Base-by-base conservation (phyloP, 2,113 vertebrate genomes). In the Muntiacus reevesi region DNA sequence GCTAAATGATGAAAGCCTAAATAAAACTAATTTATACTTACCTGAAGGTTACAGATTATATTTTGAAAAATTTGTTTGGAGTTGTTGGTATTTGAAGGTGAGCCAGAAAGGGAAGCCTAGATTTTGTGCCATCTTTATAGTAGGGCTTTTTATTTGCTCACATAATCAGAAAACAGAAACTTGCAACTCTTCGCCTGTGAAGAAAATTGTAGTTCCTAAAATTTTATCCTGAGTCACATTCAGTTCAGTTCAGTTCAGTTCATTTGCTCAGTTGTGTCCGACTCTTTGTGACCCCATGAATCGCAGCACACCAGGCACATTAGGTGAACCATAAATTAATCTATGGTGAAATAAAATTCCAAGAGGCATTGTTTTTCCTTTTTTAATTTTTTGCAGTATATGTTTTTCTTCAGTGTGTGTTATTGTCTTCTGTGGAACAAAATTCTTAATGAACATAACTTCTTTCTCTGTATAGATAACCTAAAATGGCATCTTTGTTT, bases 1-100 rank as follows among this genome's bases (percentile, higher is more conserved):
- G 50, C 40, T 50, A 95, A 94, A 89, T 94, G n/a, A 82, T 27
- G 2, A 95, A 92, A 86, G 21, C 45, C 30, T 94, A 90, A 28
- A 14, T 91, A 89, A 92, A 94, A 85, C 6, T 95, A 82, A 95
- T 60, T 82, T 95, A 84, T 91, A 74, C 50, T 97, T 97, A 95
- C 27, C 43, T 57, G 54, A 92, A 92, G 7, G 11, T 55, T 90
- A 33, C 6, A 96, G 57, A 45, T 95, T 92, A 87, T 87, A 50
- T 52, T 84, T 97, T 78, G 59, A 81, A 74, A 71, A 59, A 84
- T 92, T 82, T 78, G 3, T 97, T 97, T 60, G 13, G 55, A n/a
- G 3, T 59, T 76, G 19, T 91, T 47, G 67, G 16, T 93, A 43
- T 96, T 97, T 84, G 40, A 67, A 25, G 33, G 23, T 83, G 11